Conservation (phyloP, 2,797 vertebrate genomes). For the Mareca strepera region DNA sequence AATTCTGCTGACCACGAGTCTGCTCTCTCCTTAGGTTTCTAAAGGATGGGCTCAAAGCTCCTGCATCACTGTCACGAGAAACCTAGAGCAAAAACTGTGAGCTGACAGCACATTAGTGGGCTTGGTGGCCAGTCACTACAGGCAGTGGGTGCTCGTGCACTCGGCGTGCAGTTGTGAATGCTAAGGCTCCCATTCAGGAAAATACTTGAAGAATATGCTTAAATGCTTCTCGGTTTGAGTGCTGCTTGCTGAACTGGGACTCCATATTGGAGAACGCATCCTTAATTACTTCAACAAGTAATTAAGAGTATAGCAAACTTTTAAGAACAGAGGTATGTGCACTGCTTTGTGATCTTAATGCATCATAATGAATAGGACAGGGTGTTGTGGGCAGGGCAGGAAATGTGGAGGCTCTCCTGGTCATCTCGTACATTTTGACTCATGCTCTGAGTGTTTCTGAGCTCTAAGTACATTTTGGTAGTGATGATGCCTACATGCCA, state of each 20-base stretch:
- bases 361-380: background rate
- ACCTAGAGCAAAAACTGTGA: background rate
- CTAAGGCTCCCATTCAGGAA: conserved; percentile 1
- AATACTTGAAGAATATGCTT: background rate
- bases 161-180: background rate
- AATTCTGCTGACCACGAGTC: background rate
- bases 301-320: background rate
- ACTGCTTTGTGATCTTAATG: background rate
- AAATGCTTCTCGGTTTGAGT: background rate
- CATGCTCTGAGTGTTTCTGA: background rate
- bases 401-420: background rate
- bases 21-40: background rate
- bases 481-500: background rate
- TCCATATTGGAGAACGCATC: background rate
- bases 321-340: background rate
- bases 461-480: background rate
- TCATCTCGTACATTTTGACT: background rate
- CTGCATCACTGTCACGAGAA: background rate
- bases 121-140: background rate
- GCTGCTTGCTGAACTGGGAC: background rate
- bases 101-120: background rate
- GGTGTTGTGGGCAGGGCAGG: background rate
- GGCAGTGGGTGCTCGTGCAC: background rate
- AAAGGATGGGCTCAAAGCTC: background rate
- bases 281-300: background rate